Base-by-base conservation (phyloP, 2,797 vertebrate genomes). In the Argyrosomus regius region DNA sequence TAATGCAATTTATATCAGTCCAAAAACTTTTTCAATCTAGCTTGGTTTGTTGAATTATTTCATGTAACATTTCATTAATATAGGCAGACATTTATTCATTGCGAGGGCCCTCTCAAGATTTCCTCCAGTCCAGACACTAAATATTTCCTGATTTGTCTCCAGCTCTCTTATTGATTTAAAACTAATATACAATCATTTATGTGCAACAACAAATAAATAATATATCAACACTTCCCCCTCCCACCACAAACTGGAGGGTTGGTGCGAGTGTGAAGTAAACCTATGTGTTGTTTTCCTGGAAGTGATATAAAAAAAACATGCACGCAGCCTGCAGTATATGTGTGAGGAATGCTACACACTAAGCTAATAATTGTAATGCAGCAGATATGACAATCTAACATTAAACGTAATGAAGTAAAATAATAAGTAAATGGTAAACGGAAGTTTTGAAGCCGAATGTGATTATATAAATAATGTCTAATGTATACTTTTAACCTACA, bases 201-300 rank as follows among this genome's bases (percentile, higher is more conserved):
- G 64, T 50, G 45, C 54, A 61, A 57, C 53, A 78, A 70, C 75
- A 73, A 83, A 85, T 83, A 46, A 84, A 86, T 78, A 88, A 88
- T 76, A 73, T 75, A 82, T 83, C 82, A 80, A 85, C 88, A 84
- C 78, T 78, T 83, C 66, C 62, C 75, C 79, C 77, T 62, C 74
- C 88, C 86, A 85, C 80, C 72, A 53, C 48, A 77, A 10, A 28
- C 61, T 82, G 77, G 84, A 83, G 85, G 84, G 84, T 41, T 63
- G 78, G 58, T 80, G 68, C 28, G 41, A 89, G 82, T 75, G 86
- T 66, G 52, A 87, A 77, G 77, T 26, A 85, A 87, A 83, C 71
- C 77, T 71, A 71, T 77, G 65, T 58, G 43, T 5, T 4, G 20
- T 53, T 78, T 75, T 76, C 49, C 56, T 52, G 17, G 22, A 72